These are phyloP conservation scores for Hyaena hyaena DNA, from an alignment of 2,113 vertebrate species.

Conservation along the genomic window DNA sequence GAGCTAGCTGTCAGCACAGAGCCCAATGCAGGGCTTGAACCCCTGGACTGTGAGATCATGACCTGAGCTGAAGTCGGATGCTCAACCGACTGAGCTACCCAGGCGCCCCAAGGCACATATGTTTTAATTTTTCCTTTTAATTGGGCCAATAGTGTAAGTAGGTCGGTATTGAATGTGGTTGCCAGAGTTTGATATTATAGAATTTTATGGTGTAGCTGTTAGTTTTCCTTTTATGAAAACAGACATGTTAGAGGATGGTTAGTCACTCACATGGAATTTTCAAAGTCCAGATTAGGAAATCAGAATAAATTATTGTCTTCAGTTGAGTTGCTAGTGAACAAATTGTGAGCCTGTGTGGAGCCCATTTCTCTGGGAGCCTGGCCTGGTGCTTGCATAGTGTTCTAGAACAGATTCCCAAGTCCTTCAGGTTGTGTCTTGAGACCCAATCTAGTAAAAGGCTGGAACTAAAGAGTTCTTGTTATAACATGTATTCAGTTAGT, in stretches of 20 bases:
- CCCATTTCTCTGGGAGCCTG: background rate
- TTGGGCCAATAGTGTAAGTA: background rate
- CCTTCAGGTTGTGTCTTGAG: background rate
- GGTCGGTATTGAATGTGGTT: conserved; percentile 31
- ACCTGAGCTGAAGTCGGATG: too few relatives aligned
- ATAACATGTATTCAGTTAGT: background rate
- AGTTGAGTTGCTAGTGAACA: background rate
- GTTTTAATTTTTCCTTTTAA: conserved; percentile 31
- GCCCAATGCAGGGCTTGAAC: too few relatives aligned
- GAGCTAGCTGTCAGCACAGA: too few relatives aligned
- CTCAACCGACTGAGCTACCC: too few relatives aligned
- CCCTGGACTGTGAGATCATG: too few relatives aligned
- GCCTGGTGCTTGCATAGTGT: background rate
- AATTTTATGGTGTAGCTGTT: background rate
- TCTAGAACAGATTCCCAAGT: background rate
- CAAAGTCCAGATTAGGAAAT: conserved; percentile 36
- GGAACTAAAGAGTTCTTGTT: background rate
- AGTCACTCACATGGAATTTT: conserved; percentile 46
- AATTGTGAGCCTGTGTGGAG: background rate
- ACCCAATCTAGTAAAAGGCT: background rate
- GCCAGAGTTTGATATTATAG: background rate
- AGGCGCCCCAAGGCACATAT: background rate
- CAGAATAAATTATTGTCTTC: conserved; percentile 32
- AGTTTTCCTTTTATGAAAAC: conserved; percentile 57
- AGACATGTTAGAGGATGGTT: conserved; percentile 43